These are phyloP conservation scores for Apotomis turbidana DNA, from an alignment of 2,888 invertebrate species.

Conservation along the genomic window DNA sequence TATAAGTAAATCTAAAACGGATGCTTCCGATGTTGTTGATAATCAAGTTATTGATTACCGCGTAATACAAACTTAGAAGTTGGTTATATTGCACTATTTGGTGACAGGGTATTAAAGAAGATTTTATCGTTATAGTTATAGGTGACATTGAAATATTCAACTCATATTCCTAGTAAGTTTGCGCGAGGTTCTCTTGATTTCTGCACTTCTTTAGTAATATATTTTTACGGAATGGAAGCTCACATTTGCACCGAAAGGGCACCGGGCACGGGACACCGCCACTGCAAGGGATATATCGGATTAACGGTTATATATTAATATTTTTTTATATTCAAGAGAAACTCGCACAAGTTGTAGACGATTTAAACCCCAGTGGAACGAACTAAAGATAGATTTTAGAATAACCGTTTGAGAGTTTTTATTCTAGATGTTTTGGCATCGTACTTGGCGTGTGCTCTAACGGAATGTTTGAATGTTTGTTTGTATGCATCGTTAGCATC, in stretches of 20 bases:
- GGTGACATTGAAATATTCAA: conserved; percentile 13
- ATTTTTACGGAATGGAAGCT: conserved; percentile 1
- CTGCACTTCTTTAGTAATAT: background rate
- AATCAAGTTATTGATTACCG: too few relatives aligned
- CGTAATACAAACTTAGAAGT: background rate
- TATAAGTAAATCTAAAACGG: too few relatives aligned
- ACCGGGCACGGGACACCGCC: conserved; percentile 7
- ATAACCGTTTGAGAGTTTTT: conserved; percentile 33
- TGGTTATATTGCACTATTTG: conserved; percentile 2
- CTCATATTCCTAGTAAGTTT: conserved; percentile 4
- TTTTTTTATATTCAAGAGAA: conserved; percentile 15
- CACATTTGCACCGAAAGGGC: conserved; percentile 17
- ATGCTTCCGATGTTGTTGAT: too few relatives aligned
- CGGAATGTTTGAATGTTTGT: conserved; percentile 43
- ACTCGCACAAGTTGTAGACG: conserved; percentile 11
- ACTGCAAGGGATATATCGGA: background rate
- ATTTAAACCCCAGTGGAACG: background rate
- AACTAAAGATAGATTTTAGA: conserved; percentile 6
- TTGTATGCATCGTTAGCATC: conserved; percentile 33
- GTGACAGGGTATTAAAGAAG: background rate
- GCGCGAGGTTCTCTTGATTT: conserved; percentile 12
- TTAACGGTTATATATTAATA: background rate
- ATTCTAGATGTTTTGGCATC: conserved; percentile 35
- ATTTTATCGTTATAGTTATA: background rate
- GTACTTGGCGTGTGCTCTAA: conserved; percentile 46